Evolutionary conservation across 2,797 vertebrate genomes (phyloP).

Genomic region (Leucoraja ocellata): DNA sequence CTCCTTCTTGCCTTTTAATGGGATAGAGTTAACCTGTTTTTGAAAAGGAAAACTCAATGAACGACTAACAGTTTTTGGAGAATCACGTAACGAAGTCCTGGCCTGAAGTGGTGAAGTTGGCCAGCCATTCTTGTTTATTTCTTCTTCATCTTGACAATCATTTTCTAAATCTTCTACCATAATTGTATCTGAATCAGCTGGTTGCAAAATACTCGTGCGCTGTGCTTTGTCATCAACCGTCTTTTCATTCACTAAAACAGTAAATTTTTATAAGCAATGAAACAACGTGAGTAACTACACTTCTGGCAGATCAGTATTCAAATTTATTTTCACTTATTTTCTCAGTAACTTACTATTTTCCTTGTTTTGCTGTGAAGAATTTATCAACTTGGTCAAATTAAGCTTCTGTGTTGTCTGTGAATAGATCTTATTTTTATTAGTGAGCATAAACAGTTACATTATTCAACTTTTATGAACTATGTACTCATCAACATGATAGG

Average conservation of each 20-base stretch:
- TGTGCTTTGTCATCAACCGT: constrained; percentile 48
- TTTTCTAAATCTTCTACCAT: constrained; percentile 58
- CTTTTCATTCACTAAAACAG: constrained; percentile 47
- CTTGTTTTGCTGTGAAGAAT: constrained; percentile 60
- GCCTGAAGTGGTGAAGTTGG: constrained; percentile 48
- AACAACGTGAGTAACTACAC: constrained; percentile 36
- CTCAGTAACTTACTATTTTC: constrained; percentile 57
- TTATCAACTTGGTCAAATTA: constrained; percentile 68
- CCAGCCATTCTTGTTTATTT: constrained; percentile 48
- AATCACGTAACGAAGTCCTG: constrained; percentile 40
- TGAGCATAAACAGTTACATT: background rate
- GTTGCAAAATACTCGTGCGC: constrained; percentile 50
- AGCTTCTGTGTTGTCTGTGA: constrained; percentile 70
- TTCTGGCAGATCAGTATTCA: background rate
- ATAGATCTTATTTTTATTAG: constrained; percentile 40
- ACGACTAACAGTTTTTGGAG: constrained; percentile 50
- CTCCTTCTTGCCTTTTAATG: constrained; percentile 54
- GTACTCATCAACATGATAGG: too few relatives aligned
- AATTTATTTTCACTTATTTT: constrained; percentile 7
- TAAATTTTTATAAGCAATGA: constrained; percentile 39
- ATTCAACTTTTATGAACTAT: background rate
- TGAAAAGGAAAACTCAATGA: constrained; percentile 53
- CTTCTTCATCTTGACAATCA: constrained; percentile 56
- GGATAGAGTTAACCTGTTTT: constrained; percentile 54
- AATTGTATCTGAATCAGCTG: constrained; percentile 50